Evolutionary conservation across 2,113 vertebrate genomes (phyloP).

Genomic region (Parotia lawesii): DNA sequence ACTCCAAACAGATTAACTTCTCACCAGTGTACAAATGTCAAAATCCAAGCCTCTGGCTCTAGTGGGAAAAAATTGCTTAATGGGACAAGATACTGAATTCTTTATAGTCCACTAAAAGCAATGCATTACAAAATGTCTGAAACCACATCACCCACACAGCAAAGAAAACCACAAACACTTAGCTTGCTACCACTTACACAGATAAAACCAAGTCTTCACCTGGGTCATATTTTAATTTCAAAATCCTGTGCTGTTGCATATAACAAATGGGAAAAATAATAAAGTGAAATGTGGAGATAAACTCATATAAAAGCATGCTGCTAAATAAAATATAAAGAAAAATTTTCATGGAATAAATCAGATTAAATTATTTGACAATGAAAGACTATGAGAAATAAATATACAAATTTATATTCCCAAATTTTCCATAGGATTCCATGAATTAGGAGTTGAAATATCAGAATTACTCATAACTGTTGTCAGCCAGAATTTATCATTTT

Average conservation of each 20-base stretch:
- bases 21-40: neutral
- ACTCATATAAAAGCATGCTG: slow-evolving; percentile 5
- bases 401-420: neutral
- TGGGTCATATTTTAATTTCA: slow-evolving; percentile 72
- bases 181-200: slow-evolving; percentile 77
- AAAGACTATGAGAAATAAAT: neutral
- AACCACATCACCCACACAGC: slow-evolving; percentile 55
- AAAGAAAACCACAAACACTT: slow-evolving; percentile 60
- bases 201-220: slow-evolving; percentile 75
- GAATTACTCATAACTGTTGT: neutral
- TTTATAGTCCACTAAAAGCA: slow-evolving; percentile 1
- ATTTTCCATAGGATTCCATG: neutral
- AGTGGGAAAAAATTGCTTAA: neutral
- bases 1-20: neutral
- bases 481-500: neutral
- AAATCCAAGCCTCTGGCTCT: neutral
- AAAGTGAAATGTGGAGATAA: slow-evolving; percentile 44
- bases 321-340: neutral
- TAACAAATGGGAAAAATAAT: slow-evolving; percentile 72
- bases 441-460: slow-evolving; percentile 6
- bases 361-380: neutral
- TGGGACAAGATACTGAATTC: neutral
- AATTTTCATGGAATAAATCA: neutral
- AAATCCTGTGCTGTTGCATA: slow-evolving; percentile 74
- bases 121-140: slow-evolving; percentile 6